Percentiles rank a stretch among this genome's conserved stretches.
phyloP scores from a whole-genome alignment of 2,797 vertebrate species.

The Champsocephalus esox region DNA sequence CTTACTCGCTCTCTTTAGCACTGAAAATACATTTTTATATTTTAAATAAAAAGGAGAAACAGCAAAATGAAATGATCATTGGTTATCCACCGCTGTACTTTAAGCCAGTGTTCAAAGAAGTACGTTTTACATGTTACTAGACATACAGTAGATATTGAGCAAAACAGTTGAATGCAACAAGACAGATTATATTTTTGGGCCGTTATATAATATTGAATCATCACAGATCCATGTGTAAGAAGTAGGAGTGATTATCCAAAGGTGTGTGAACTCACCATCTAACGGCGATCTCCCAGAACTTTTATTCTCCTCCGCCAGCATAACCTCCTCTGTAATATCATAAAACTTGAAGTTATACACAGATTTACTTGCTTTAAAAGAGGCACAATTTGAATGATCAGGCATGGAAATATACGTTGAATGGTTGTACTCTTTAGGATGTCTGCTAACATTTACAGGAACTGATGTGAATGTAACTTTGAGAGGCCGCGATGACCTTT shows the following conservation, averaged over 20 bases:
- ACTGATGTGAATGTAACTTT: slow-evolving; percentile 45
- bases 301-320: slow-evolving; percentile 99
- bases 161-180: background rate
- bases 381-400: slow-evolving; percentile 20
- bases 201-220: background rate
- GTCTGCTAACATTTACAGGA: slow-evolving; percentile 56
- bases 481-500: slow-evolving; percentile 57
- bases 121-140: background rate
- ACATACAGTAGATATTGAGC: background rate
- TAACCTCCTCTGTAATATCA: slow-evolving; percentile 94
- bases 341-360: slow-evolving; percentile 50
- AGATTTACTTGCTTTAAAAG: slow-evolving; percentile 25
- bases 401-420: slow-evolving; percentile 31
- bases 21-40: slow-evolving; percentile 54
- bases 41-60: slow-evolving; percentile 16
- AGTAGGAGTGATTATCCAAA: background rate
- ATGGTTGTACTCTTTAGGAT: slow-evolving; percentile 34
- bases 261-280: slow-evolving; percentile 89
- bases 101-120: background rate
- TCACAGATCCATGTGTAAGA: background rate
- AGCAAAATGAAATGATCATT: background rate
- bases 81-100: background rate
- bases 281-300: slow-evolving; percentile 95
- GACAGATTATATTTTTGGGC: background rate
- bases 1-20: slow-evolving; percentile 97